Evolutionary conservation across 2,888 invertebrate species (phyloP).

Genomic region (Ochlodes sylvanus): DNA sequence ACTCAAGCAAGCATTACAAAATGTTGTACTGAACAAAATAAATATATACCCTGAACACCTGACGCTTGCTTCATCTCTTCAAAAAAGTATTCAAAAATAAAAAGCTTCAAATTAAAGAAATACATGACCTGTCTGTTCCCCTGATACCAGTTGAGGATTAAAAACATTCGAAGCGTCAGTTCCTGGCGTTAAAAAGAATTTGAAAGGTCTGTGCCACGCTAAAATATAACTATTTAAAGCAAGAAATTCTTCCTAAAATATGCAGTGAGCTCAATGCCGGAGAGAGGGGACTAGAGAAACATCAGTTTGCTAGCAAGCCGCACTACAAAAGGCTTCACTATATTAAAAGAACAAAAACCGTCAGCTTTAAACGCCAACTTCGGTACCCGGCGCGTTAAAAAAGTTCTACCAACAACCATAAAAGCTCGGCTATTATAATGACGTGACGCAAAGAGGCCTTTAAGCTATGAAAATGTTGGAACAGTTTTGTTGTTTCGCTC

Average conservation of each 20-base stretch:
- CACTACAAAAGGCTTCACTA: constrained; percentile 51
- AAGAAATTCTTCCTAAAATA: constrained; percentile 32
- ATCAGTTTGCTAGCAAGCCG: constrained; percentile 42
- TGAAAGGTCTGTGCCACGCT: background rate
- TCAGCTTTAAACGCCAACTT: constrained; percentile 52
- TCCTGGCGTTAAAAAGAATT: constrained; percentile 4
- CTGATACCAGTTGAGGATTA: background rate
- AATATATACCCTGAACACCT: no score
- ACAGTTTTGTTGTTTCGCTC: constrained; percentile 36
- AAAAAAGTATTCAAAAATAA: no score
- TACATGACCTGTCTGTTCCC: background rate
- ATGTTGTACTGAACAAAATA: no score
- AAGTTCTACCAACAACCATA: constrained; percentile 56
- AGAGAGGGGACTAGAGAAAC: constrained; percentile 38
- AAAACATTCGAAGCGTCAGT: background rate
- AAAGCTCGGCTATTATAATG: constrained; percentile 62
- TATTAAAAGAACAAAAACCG: constrained; percentile 56
- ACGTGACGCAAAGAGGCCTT: constrained; percentile 55
- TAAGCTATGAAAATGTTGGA: constrained; percentile 50
- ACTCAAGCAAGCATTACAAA: no score
- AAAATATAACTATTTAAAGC: constrained; percentile 23
- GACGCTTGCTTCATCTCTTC: no score
- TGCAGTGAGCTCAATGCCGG: constrained; percentile 32
- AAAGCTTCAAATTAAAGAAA: no score
- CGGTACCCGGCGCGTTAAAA: constrained; percentile 51